A percentile compares a stretch with the other conserved stretches of the same genome.
phyloP scores from a whole-genome alignment of 2,113 vertebrate species.

The Xiphophorus maculatus region DNA sequence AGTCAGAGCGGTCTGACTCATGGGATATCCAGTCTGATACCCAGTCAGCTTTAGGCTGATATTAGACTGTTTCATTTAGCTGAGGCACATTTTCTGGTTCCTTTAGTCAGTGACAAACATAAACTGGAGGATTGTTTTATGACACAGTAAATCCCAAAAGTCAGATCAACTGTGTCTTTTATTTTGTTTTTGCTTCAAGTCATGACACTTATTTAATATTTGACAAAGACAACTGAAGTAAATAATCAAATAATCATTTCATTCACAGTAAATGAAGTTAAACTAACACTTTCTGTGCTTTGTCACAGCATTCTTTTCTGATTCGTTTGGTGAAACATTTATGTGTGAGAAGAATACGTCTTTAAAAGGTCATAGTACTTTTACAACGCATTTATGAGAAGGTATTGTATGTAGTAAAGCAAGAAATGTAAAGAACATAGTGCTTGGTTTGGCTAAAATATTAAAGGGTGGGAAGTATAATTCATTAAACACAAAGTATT shows the following conservation, averaged over 20 bases:
- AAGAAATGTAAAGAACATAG: neutral
- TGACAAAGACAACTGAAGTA: neutral
- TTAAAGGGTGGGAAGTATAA: neutral
- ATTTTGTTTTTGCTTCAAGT: neutral
- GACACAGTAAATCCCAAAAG: constrained; percentile 22
- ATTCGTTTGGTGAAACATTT: neutral
- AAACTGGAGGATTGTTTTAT: constrained; percentile 22
- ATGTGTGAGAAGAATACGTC: neutral
- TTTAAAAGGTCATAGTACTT: neutral
- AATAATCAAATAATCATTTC: neutral
- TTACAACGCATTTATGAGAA: neutral
- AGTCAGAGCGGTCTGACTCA: constrained; percentile 1
- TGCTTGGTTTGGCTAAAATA: constrained; percentile 5
- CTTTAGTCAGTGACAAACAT: constrained; percentile 22
- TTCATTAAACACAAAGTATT: constrained; percentile 6
- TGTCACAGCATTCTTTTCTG: neutral
- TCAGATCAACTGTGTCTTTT: neutral
- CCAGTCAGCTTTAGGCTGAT: neutral
- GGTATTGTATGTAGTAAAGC: neutral
- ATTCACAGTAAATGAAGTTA: neutral
- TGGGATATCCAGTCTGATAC: too few relatives aligned
- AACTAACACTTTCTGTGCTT: neutral
- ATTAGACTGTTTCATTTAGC: constrained; percentile 2
- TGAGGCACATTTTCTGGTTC: constrained; percentile 26
- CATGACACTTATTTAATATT: neutral